phyloP scores from a whole-genome alignment of 1,140 invertebrate genomes.

The Pseudoatta argentina region DNA sequence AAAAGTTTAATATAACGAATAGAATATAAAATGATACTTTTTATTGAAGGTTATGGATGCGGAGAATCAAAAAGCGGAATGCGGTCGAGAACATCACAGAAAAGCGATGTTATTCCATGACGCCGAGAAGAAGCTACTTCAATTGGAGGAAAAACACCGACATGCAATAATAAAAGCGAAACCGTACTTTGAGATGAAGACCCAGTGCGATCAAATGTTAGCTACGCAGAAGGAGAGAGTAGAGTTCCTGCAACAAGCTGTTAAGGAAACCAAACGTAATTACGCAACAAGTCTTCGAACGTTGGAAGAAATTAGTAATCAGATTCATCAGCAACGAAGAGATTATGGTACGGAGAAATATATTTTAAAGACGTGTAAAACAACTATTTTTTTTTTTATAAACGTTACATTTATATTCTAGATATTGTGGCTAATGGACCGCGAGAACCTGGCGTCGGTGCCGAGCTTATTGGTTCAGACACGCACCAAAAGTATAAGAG shows the following conservation, averaged over 20 bases:
- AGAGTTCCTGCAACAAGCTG: conserved; percentile 91
- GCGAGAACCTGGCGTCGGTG: conserved; percentile 96
- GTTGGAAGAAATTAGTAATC: conserved; percentile 96
- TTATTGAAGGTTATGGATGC: conserved; percentile 95
- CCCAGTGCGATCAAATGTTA: conserved; percentile 94
- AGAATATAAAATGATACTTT: conserved; percentile 11
- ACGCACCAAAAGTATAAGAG: conserved; percentile 80
- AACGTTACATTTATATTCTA: conserved; percentile 54
- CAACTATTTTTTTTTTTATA: not conserved
- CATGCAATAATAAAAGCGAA: conserved; percentile 94
- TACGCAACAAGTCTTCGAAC: conserved; percentile 95
- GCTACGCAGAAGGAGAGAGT: conserved; percentile 95
- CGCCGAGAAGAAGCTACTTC: conserved; percentile 92
- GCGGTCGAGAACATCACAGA: conserved; percentile 94
- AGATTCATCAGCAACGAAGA: conserved; percentile 92
- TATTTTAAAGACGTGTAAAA: not conserved
- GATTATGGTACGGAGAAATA: conserved; percentile 83
- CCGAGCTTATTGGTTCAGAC: conserved; percentile 89
- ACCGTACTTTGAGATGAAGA: conserved; percentile 96
- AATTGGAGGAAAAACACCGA: conserved; percentile 92
- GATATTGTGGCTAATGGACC: conserved; percentile 88
- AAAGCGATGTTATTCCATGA: conserved; percentile 92
- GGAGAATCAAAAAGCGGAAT: conserved; percentile 94
- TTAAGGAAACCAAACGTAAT: conserved; percentile 92
- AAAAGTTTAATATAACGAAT: not conserved